These are phyloP conservation scores for Sebastes ruberrimus DNA, from an alignment of 2,797 vertebrate genomes.

Conservation along the genomic window DNA sequence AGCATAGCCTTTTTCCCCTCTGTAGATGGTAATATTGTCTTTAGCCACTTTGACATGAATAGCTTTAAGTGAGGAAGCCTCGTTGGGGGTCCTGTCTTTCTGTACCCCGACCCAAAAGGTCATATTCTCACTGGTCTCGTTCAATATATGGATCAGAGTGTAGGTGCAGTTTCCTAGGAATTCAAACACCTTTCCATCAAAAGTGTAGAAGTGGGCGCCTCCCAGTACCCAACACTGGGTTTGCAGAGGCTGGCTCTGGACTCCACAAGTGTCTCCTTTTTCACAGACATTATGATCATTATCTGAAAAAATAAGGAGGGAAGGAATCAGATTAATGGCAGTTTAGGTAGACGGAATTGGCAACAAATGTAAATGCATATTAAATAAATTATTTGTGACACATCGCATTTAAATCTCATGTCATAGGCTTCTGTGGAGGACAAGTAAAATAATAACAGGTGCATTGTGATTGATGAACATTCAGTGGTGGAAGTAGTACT, in stretches of 20 bases:
- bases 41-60: constrained; percentile 59
- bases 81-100: constrained; percentile 39
- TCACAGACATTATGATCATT: neutral
- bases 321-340: neutral
- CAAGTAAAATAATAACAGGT: neutral
- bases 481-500: no score
- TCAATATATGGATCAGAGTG: constrained; percentile 49
- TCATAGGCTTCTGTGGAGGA: neutral
- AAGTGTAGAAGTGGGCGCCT: constrained; percentile 80
- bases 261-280: constrained; percentile 14
- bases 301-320: neutral
- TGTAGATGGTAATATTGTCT: constrained; percentile 53
- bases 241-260: constrained; percentile 21
- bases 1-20: constrained; percentile 50
- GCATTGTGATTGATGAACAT: constrained; percentile 10
- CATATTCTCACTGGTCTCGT: constrained; percentile 53
- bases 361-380: neutral
- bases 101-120: constrained; percentile 75
- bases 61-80: constrained; percentile 45
- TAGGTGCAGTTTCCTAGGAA: constrained; percentile 82
- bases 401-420: neutral
- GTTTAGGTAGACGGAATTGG: neutral
- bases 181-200: constrained; percentile 72
- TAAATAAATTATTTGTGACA: neutral
- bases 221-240: constrained; percentile 70